phyloP scores from a whole-genome alignment of 2,113 vertebrate species.

The Eonycteris spelaea region DNA sequence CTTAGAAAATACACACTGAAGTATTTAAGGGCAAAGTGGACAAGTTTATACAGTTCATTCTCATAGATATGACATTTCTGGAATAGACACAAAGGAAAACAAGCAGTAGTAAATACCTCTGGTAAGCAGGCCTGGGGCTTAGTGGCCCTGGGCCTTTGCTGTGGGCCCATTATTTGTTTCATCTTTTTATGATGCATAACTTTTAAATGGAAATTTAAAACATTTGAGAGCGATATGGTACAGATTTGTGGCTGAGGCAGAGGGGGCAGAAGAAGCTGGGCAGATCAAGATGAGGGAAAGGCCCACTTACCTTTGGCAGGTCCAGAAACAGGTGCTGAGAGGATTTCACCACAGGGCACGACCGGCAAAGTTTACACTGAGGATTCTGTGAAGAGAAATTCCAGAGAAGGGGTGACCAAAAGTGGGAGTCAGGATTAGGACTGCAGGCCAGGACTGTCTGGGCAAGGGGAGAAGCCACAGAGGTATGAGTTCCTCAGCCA shows the following conservation, averaged over 20 bases:
- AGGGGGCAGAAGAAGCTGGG: neutral
- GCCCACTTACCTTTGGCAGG: conserved; percentile 88
- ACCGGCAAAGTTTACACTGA: conserved; percentile 92
- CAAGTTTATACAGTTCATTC: neutral
- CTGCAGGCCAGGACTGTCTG: neutral
- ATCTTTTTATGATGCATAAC: neutral
- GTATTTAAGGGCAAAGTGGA: neutral
- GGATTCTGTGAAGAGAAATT: conserved; percentile 84
- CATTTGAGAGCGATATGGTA: neutral
- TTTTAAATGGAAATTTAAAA: neutral
- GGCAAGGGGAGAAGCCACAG: neutral
- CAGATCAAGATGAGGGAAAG: neutral
- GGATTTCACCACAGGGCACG: conserved; percentile 86
- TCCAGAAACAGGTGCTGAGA: conserved; percentile 95
- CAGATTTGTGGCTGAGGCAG: neutral
- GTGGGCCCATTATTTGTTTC: neutral
- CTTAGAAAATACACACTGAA: neutral
- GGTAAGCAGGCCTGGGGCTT: neutral
- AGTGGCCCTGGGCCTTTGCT: neutral
- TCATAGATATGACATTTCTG: neutral
- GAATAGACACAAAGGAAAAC: neutral
- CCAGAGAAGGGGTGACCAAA: neutral
- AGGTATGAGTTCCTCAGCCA: neutral
- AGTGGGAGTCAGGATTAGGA: rapidly evolving
- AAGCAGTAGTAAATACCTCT: neutral